Percentiles rank a stretch among this genome's conserved stretches.
These are phyloP conservation scores for Poecile montanus DNA, from an alignment of 2,797 vertebrate species.

Conservation along the genomic window DNA sequence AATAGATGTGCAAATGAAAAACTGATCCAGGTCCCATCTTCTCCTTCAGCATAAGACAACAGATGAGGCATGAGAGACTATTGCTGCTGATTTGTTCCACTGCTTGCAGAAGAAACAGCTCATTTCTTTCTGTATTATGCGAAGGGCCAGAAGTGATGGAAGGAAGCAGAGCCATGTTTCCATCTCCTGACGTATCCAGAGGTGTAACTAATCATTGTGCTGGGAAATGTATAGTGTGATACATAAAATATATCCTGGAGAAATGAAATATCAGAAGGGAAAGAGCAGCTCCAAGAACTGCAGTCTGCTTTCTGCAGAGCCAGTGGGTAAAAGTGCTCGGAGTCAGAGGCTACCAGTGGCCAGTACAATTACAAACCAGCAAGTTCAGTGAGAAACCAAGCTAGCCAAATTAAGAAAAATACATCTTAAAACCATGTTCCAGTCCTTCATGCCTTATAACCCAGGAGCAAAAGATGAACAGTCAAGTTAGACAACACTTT, in stretches of 20 bases:
- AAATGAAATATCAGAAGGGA: conserved; percentile 4
- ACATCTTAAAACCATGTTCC: background rate
- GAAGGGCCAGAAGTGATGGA: conserved; percentile 15
- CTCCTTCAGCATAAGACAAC: conserved; percentile 11
- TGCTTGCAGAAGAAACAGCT: conserved; percentile 45
- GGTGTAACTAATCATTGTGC: conserved; percentile 26
- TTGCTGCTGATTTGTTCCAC: conserved; percentile 60
- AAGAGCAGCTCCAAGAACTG: background rate
- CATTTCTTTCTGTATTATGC: conserved; percentile 32
- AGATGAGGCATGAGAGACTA: conserved; percentile 56
- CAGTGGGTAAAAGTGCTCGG: background rate
- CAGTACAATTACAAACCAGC: background rate
- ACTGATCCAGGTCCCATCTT: conserved; percentile 30
- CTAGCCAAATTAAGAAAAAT: background rate
- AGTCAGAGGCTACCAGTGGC: background rate
- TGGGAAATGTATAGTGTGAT: background rate
- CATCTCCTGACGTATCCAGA: conserved; percentile 13
- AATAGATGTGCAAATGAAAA: conserved; percentile 33
- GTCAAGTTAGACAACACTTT: background rate
- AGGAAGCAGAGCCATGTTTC: conserved; percentile 30
- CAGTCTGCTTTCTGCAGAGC: background rate
- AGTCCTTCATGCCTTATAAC: background rate
- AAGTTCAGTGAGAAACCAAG: background rate
- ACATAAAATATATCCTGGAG: background rate
- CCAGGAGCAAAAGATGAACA: background rate